These are phyloP conservation scores for Argopecten irradians DNA, from an alignment of 1,140 invertebrate species.

Conservation along the genomic window DNA sequence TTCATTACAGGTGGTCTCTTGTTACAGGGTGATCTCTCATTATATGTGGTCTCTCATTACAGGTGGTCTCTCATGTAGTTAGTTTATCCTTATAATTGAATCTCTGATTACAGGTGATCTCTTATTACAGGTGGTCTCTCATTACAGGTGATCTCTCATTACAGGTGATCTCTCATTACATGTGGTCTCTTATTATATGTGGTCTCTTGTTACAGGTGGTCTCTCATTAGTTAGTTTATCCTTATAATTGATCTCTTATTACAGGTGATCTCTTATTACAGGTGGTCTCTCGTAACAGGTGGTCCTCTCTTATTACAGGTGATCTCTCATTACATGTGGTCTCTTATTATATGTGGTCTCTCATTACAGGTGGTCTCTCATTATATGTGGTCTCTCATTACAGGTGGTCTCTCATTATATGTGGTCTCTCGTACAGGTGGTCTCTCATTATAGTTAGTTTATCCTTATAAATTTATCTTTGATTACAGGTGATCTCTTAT, in stretches of 20 bases:
- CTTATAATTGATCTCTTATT: too few relatives aligned
- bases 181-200: not conserved
- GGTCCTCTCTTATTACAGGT: too few relatives aligned
- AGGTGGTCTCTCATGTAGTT: too few relatives aligned
- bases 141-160: too few relatives aligned
- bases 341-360: too few relatives aligned
- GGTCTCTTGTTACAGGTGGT: too few relatives aligned
- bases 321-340: not conserved
- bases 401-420: not conserved
- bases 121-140: not conserved
- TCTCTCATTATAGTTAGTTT: not conserved
- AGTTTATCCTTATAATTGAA: not conserved
- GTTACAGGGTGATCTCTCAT: too few relatives aligned
- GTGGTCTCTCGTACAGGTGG: not conserved
- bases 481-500: too few relatives aligned
- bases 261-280: not conserved
- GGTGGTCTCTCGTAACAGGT: not conserved
- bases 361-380: not conserved
- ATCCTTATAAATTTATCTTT: not conserved
- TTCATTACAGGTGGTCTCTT: too few relatives aligned
- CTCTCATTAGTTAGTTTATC: too few relatives aligned
- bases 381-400: not conserved
- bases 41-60: too few relatives aligned
- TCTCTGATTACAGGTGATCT: not conserved
- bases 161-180: not conserved